Evolutionary conservation across 2,113 vertebrate species (phyloP), one percentile per base, ranked within the genome.

Genomic region (Ammodytes marinus): DNA sequence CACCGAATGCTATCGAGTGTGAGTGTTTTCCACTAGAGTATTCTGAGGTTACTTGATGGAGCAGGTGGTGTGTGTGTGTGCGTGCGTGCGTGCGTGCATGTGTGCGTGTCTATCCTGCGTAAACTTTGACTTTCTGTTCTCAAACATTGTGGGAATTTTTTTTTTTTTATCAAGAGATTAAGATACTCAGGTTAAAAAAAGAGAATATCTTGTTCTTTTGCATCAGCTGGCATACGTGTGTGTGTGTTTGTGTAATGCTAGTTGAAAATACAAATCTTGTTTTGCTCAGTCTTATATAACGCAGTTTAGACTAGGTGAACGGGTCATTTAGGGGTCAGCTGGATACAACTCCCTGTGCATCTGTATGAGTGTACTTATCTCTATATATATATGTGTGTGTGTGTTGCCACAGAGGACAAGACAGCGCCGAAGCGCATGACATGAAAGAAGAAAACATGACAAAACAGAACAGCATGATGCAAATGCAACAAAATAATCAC

Each of bases 201-300:
- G 27, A 40, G 60, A 19, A 11, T 43, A 8, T 76, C 8, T 70
- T 37, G n/a, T 65, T 59, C 45, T 47, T 4, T n/a, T 71, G 47
- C 54, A 6, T 19, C 63, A 49, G 50, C 53, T 61, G 64, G 77
- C 9, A n/a, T 49, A 13, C 27, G 19, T 49, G 66, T 15, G 37
- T 15, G 27, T 74, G 52, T 17, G 19, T 66, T 47, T 47, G 19
- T 68, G 69, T 75, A 47, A 42, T n/a, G 55, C 45, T 66, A 66
- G 19, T 82, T n/a, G 61, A 57, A 70, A 6, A 42, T 54, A n/a
- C 13, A 4, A 57, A 40, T 72, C 14, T 54, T 53, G 58, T 69
- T 58, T 46, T 15, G 27, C 27, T 61, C 12, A 55, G 46, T 68
- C 58, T 88, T 86, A 81, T 59, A 55, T 88, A 88, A 85, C 76